A percentile compares a stretch with the other conserved stretches of the same genome.
These are phyloP conservation scores for Rattus norvegicus DNA, from an alignment of 2,113 vertebrate genomes.

Conservation along the genomic window DNA sequence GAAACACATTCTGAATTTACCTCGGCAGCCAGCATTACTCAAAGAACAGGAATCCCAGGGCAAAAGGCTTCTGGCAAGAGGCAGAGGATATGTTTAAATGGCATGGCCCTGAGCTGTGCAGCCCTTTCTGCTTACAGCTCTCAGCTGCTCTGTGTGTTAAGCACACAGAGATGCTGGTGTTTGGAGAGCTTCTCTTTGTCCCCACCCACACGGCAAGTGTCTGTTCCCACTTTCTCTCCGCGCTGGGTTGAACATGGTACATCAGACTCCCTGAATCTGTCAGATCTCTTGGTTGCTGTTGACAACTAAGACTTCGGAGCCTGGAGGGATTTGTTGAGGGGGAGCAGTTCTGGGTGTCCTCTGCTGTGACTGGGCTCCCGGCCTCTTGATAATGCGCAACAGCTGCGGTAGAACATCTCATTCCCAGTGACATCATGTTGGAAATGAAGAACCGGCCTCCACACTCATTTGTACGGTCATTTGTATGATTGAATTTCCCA, in stretches of 20 bases:
- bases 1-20: constrained; percentile 11
- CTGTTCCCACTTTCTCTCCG: not conserved
- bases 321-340: constrained; percentile 41
- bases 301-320: constrained; percentile 56
- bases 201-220: not conserved
- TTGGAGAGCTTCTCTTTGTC: not conserved
- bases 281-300: constrained; percentile 34
- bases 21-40: not conserved
- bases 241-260: not conserved
- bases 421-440: constrained; percentile 67
- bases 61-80: not conserved
- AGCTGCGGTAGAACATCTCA: constrained; percentile 67
- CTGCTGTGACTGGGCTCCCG: constrained; percentile 43
- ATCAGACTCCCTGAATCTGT: not conserved
- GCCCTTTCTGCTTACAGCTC: rapidly evolving
- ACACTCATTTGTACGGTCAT: constrained; percentile 62
- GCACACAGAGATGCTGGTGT: not conserved
- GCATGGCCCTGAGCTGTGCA: not conserved
- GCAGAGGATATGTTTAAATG: not conserved
- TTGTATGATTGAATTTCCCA: constrained; percentile 75
- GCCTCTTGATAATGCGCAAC: constrained; percentile 27
- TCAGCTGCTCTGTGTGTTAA: not conserved
- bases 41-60: not conserved
- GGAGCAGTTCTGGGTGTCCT: constrained; percentile 48
- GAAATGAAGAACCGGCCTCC: constrained; percentile 72